Evolutionary conservation across 2,888 invertebrate species (phyloP).

Genomic region (Leucophenga maculata): DNA sequence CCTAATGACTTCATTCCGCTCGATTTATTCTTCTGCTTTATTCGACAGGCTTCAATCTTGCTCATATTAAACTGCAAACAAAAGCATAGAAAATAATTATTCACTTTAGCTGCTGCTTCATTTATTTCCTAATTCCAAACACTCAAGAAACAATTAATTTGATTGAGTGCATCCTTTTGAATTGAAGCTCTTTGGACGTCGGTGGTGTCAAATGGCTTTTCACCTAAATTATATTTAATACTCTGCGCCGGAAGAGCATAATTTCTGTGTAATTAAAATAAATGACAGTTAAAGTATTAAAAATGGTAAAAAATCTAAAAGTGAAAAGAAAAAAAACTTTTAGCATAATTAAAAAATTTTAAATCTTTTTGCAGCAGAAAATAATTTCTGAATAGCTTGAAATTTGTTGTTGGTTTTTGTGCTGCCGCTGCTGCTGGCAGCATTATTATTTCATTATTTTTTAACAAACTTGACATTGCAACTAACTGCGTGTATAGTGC

Average conservation of each 20-base stretch:
- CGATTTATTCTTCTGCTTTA: not conserved
- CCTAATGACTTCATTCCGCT: not conserved
- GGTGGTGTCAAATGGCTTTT: slow-evolving; percentile 1
- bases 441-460: slow-evolving; percentile 14
- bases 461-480: not conserved
- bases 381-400: not conserved
- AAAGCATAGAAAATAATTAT: not conserved
- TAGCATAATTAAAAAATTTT: slow-evolving; percentile 12
- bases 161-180: slow-evolving; percentile 6
- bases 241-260: not conserved
- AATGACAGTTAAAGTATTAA: slow-evolving; percentile 5
- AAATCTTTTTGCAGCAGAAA: not conserved
- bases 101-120: not conserved
- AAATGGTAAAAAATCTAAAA: not conserved
- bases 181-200: not conserved
- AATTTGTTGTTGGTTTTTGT: not conserved
- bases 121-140: not conserved
- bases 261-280: slow-evolving; percentile 16
- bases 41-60: not conserved
- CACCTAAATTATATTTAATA: not conserved
- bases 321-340: not conserved
- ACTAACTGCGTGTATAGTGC: not conserved
- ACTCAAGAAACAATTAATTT: slow-evolving; percentile 21
- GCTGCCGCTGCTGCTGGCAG: not conserved
- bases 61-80: too few relatives aligned